Conservation (phyloP, 2,113 vertebrate species). For the Prunella himalayana region DNA sequence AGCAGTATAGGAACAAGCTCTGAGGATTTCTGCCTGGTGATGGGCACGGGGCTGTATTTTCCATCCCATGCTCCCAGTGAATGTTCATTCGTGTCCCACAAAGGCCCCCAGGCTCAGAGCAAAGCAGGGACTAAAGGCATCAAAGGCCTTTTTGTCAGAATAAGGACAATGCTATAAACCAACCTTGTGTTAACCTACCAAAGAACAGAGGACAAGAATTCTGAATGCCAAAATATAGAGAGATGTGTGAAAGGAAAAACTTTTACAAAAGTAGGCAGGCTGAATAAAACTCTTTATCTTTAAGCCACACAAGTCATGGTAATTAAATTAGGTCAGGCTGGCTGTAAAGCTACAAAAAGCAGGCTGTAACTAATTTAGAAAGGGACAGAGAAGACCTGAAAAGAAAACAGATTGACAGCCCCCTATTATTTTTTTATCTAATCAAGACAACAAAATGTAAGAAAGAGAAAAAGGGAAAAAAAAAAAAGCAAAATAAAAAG, state of each 20-base stretch:
- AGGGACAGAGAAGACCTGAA: conserved; percentile 59
- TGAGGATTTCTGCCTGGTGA: background rate
- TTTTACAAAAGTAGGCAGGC: conserved; percentile 45
- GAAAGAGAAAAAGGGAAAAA: background rate
- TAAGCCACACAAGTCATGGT: conserved; percentile 67
- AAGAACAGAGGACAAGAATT: conserved; percentile 35
- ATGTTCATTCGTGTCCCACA: conserved; percentile 15
- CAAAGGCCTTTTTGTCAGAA: conserved; percentile 60
- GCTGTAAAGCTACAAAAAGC: conserved; percentile 60
- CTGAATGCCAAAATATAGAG: conserved; percentile 61
- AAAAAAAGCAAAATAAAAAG: background rate
- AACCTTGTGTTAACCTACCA: conserved; percentile 36
- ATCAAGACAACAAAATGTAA: conserved; percentile 45
- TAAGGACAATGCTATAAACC: conserved; percentile 33
- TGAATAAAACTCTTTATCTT: conserved; percentile 73
- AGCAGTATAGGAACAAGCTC: background rate
- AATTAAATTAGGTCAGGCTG: conserved; percentile 72
- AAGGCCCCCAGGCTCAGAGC: background rate
- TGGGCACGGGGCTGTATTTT: background rate
- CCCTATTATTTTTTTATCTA: conserved; percentile 50
- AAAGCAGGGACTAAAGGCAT: conserved; percentile 1
- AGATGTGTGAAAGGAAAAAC: conserved; percentile 45
- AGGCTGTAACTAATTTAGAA: conserved; percentile 73
- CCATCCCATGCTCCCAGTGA: background rate
- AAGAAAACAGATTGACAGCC: conserved; percentile 65